Evolutionary conservation across 2,113 vertebrate species (phyloP), one percentile per base, ranked within the genome.

Genomic region (Poeciliopsis retropinna): DNA sequence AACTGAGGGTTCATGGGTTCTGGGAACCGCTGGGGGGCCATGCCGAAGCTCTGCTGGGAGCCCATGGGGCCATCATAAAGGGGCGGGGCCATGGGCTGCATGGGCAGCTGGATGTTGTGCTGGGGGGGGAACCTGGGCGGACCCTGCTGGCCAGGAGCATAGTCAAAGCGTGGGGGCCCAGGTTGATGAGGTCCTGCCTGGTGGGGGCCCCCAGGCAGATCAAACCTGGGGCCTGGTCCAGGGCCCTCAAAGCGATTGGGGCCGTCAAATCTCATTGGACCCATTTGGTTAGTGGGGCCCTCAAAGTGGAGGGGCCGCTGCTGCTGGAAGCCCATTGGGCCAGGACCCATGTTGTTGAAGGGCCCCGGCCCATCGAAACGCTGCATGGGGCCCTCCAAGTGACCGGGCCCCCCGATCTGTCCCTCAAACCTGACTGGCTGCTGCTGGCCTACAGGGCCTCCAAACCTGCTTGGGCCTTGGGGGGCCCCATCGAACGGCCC

Each of bases 181-280:
- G 82, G 89, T 60, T 92, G 87, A 0, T 93, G 91, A 9, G 95
- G 34, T 19, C 94, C 95, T 5, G 81, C 89, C 47, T 92, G 87
- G 0, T 93, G 91, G 9, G 95, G 34, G 51, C 93, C 90, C 70
- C 97, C 96, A 13, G 95, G 39, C 60, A 93, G 89, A 72, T 98
- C 96, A 82, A 96, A 97, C 79, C 96, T 30, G 41, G 93, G 92
- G 57, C 95, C 95, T 4, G 93, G 91, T 85, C 91, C 90, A 15
- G 92, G 94, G 3, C 94, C 94, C 1, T 97, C 97, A 71, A 96
- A 97, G 61, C 94, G 93, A 1, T 92, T 92, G 7, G 95, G 94
- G 0, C 77, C 88, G 0, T 94, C 94, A 9, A 93, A 92, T 93
- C 95, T 87, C 83, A 95, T 93, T 30, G 94, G 93, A 1, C 90